Base-by-base conservation (phyloP, 2,113 vertebrate species). In the Clinocottus analis region DNA sequence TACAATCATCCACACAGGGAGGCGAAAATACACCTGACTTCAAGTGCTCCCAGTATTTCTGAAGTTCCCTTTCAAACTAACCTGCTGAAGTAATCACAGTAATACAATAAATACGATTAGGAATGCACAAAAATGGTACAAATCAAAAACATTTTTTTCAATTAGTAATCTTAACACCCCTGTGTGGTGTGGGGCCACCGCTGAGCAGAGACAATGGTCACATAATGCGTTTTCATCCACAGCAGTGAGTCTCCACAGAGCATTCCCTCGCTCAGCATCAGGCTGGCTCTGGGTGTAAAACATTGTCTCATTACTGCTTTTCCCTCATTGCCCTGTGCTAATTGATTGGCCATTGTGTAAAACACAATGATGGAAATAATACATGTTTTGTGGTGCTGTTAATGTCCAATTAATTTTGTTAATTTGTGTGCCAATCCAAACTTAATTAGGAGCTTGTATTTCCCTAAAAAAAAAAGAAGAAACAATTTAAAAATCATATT, bases 291-390 rank as follows among this genome's bases (percentile, higher is more conserved):
- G 64, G 60, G 78, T 73, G 80, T 79, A 17, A 77, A 79, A 86
- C 64, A 84, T 78, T 88, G 62, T 82, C 68, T 90, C 92, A 87
- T 93, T 90, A 93, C 55, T 83, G 79, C 85, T 89, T 90, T 75
- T 71, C 69, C 51, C 77, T 61, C 79, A 85, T 91, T 82, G 61
- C 23, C 67, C 39, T 80, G 11, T 76, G 84, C 85, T 88, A 79
- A 65, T 61, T 92, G 86, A 91, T 91, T 92, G 53, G 73, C 72
- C 9, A 88, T 92, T 94, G 80, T 93, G 31, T 25, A 27, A 33
- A 82, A 90, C 58, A 91, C 88, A 93, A 89, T 89, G 33, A 23
- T 67, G 58, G 56, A 65, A 91, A 91, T 91, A 59, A 72, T 65
- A 76, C 27, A 75, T 76, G 65, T 62, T 16, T 51, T 79, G 8